Base-by-base conservation (phyloP, 2,797 vertebrate species). In the Aplochiton taeniatus region DNA sequence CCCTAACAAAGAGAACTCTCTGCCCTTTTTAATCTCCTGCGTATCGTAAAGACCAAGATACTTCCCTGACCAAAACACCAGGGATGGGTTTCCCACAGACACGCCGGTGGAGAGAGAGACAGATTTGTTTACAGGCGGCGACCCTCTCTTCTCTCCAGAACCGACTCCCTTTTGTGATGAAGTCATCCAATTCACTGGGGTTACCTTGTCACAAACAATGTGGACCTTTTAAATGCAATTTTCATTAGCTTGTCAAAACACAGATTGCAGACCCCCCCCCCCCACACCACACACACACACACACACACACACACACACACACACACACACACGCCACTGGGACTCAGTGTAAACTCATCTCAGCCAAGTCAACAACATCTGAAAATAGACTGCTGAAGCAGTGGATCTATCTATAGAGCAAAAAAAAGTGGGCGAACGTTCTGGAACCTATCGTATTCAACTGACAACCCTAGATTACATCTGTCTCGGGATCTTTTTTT, bases 191-290 rank as follows among this genome's bases (percentile, higher is more conserved):
- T 80, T 80, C 73, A 75, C 51, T 61, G 61, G 64, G 57, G 72
- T 70, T 78, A 74, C 68, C 65, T 51, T 62, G 71, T 83, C 74
- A 75, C 79, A 81, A 86, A 87, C 72, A 83, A 75, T 73, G 66
- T 73, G 18, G 48, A 61, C 58, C 63, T 68, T 85, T 73, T 81
- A 79, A 85, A 84, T 63, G 73, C 13, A 61, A 88, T 87, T 87
- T 89, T 81, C 76, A 83, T 83, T 68, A 86, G 80, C 67, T 75
- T 78, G 76, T 87, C 80, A 88, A 83, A 90, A 81, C 76, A 79
- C 59, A 79, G 79, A 86, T 88, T 81, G 82, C 58, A 69, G 62
- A 72, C 9, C 68, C 49, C 41, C 19, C n/a, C n/a, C n/a, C n/a
- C n/a, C n/a, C n/a, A n/a, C n/a, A n/a, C n/a, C n/a, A n/a, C n/a